These are phyloP conservation scores for Conchocele bisecta DNA, from an alignment of 2,888 invertebrate species.

Conservation along the genomic window DNA sequence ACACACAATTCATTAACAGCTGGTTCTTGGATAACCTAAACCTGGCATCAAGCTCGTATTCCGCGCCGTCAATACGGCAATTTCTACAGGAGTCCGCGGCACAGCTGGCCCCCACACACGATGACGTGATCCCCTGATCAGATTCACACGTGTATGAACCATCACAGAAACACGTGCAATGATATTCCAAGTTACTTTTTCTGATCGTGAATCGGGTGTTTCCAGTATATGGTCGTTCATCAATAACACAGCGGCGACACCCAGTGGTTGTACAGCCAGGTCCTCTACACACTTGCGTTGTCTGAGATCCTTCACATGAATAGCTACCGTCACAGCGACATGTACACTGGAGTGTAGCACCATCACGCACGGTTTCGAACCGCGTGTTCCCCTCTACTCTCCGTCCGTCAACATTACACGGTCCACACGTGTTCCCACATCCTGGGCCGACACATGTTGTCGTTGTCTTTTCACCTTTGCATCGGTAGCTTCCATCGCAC, in stretches of 20 bases:
- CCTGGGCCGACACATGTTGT: slow-evolving; percentile 36
- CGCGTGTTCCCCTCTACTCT: slow-evolving; percentile 17
- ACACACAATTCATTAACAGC: slow-evolving; percentile 54
- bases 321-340: slow-evolving; percentile 71
- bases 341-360: slow-evolving; percentile 58
- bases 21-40: slow-evolving; percentile 44
- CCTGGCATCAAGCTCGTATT: slow-evolving; percentile 42
- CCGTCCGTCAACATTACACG: slow-evolving; percentile 29
- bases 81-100: slow-evolving; percentile 38
- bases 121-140: slow-evolving; percentile 53
- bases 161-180: slow-evolving; percentile 73
- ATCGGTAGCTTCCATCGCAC: slow-evolving; percentile 46
- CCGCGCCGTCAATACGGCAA: slow-evolving; percentile 41
- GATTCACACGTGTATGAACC: slow-evolving; percentile 72
- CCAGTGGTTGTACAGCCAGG: slow-evolving; percentile 52
- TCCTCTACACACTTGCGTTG: slow-evolving; percentile 60
- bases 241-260: slow-evolving; percentile 64
- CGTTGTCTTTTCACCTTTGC: slow-evolving; percentile 26
- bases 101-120: slow-evolving; percentile 46
- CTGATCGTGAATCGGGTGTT: slow-evolving; percentile 65
- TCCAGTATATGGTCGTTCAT: slow-evolving; percentile 61
- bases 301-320: slow-evolving; percentile 68
- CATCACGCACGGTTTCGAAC: slow-evolving; percentile 24
- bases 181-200: slow-evolving; percentile 62
- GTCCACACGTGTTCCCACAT: slow-evolving; percentile 13